These are phyloP conservation scores for Xiphorhynchus elegans DNA, from an alignment of 2,113 vertebrate species.

Conservation along the genomic window DNA sequence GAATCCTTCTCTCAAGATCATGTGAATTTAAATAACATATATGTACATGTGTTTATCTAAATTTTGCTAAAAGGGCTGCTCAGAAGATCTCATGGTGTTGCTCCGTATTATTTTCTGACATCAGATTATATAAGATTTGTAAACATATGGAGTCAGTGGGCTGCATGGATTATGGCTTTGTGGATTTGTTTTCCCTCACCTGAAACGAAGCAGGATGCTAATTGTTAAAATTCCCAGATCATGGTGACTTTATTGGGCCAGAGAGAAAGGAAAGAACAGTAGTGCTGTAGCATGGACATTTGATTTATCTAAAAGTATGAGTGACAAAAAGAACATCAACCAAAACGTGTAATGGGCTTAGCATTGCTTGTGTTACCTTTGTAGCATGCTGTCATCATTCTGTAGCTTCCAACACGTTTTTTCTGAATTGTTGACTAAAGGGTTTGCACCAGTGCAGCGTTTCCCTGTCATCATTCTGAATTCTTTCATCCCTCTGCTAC, in stretches of 20 bases:
- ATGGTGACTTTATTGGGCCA: neutral
- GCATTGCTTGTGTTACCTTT: neutral
- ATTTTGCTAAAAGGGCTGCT: neutral
- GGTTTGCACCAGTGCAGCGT: neutral
- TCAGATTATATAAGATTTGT: neutral
- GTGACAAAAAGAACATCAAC: neutral
- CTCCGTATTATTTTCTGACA: neutral
- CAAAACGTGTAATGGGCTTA: neutral
- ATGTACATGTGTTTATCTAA: neutral
- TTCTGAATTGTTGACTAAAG: neutral
- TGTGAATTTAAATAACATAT: neutral
- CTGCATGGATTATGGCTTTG: neutral
- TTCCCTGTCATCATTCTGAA: neutral
- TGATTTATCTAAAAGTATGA: neutral
- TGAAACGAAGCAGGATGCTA: neutral
- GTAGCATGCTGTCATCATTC: accelerated
- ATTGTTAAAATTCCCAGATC: neutral
- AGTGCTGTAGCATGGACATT: neutral
- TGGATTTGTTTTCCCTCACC: neutral
- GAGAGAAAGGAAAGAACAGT: neutral
- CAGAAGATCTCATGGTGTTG: neutral
- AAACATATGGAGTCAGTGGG: neutral
- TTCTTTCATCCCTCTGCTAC: neutral
- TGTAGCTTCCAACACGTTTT: neutral
- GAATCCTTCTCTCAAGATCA: neutral